These are phyloP conservation scores for Morpho achilles DNA, from an alignment of 2,888 invertebrate genomes.

Conservation along the genomic window DNA sequence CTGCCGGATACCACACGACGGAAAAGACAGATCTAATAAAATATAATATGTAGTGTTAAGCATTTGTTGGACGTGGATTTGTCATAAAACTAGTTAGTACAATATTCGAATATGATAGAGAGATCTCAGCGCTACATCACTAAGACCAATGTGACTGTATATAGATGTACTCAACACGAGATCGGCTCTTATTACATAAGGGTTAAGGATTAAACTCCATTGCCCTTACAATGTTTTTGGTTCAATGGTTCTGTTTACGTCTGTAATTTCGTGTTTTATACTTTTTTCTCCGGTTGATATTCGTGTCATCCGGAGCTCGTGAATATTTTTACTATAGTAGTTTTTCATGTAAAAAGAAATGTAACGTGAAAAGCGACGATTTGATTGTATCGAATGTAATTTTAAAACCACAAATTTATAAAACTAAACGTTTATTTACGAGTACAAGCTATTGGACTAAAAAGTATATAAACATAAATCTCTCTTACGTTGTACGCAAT, in stretches of 20 bases:
- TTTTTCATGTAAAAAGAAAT: constrained; percentile 23
- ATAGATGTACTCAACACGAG: constrained; percentile 15
- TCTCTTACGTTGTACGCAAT: no score
- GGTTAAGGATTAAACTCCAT: constrained; percentile 39
- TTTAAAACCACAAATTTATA: neutral
- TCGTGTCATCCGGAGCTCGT: constrained; percentile 52
- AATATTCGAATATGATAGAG: neutral
- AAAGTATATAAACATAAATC: no score
- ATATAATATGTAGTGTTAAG: no score
- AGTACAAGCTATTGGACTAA: no score
- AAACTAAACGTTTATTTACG: no score
- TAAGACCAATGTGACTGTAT: constrained; percentile 40
- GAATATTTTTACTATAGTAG: constrained; percentile 44
- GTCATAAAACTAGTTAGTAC: constrained; percentile 4
- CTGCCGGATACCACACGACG: no score
- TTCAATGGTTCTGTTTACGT: constrained; percentile 56
- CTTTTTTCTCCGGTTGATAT: constrained; percentile 47
- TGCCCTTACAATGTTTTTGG: constrained; percentile 23
- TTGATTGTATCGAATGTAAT: neutral
- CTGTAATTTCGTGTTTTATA: constrained; percentile 48
- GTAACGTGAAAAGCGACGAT: constrained; percentile 5
- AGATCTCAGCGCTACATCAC: constrained; percentile 43
- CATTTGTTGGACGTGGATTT: no score
- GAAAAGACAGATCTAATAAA: no score
- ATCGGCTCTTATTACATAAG: constrained; percentile 24